These are phyloP conservation scores for Hemicentrotus pulcherrimus DNA, from an alignment of 35 echinoderm and acorn worm genomes.

Conservation along the genomic window DNA sequence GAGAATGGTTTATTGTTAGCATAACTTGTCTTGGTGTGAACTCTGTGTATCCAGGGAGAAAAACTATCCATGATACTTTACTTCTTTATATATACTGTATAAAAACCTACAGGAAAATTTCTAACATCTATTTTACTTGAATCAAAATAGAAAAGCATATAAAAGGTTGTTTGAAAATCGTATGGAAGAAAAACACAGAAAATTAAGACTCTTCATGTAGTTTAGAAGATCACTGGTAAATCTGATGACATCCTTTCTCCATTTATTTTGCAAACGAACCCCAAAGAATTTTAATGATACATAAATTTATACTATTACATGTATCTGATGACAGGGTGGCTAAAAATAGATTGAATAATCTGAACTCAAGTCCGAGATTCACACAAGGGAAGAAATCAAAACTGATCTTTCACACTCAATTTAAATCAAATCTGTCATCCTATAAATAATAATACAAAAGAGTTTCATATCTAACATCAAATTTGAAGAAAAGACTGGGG, in stretches of 20 bases:
- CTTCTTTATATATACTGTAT: background rate
- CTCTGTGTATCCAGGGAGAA: background rate
- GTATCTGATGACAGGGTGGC: background rate
- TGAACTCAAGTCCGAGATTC: background rate
- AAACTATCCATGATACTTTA: background rate
- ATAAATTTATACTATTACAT: background rate
- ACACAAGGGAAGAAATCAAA: background rate
- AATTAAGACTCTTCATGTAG: too few relatives aligned
- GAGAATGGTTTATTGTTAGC: background rate
- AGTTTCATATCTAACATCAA: background rate
- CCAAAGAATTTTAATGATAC: background rate
- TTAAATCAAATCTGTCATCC: background rate
- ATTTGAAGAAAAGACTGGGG: background rate
- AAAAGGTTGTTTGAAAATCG: too few relatives aligned
- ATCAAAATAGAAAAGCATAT: too few relatives aligned
- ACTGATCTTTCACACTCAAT: background rate
- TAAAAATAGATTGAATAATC: background rate
- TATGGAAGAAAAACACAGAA: too few relatives aligned
- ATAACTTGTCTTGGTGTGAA: background rate
- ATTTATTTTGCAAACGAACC: background rate
- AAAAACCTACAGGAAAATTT: background rate
- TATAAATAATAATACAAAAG: background rate
- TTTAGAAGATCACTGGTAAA: too few relatives aligned
- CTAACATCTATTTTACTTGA: too few relatives aligned
- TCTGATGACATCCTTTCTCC: too few relatives aligned